Percentiles rank a stretch among this genome's conserved stretches.
Evolutionary conservation across 2,888 invertebrate genomes (phyloP).

Genomic region (Yponomeuta cagnagella): DNA sequence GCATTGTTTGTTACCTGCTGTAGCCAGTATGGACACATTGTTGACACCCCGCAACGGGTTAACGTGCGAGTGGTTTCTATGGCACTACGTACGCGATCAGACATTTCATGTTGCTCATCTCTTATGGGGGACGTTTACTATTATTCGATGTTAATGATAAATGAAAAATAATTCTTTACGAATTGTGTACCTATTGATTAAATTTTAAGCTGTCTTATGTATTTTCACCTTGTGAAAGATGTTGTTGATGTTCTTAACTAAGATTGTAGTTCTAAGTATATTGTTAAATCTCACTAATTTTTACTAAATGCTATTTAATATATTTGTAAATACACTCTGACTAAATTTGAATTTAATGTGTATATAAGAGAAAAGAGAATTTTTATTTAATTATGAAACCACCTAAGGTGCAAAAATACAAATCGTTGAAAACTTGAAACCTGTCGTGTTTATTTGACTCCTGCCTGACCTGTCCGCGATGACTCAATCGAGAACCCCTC

Average conservation of each 20-base stretch:
- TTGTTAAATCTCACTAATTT: slow-evolving; percentile 76
- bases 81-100: slow-evolving; percentile 5
- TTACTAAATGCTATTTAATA: slow-evolving; percentile 76
- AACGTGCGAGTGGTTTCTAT: background rate
- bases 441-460: slow-evolving; percentile 8
- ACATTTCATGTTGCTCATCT: slow-evolving; percentile 40
- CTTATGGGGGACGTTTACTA: slow-evolving; percentile 36
- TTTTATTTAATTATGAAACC: slow-evolving; percentile 71
- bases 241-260: slow-evolving; percentile 70
- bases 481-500: background rate
- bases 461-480: slow-evolving; percentile 23
- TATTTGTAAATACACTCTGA: slow-evolving; percentile 77
- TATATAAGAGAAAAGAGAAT: slow-evolving; percentile 69
- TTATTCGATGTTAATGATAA: slow-evolving; percentile 46
- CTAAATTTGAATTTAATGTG: slow-evolving; percentile 75
- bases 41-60: slow-evolving; percentile 4
- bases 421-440: slow-evolving; percentile 67
- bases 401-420: slow-evolving; percentile 74
- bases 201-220: slow-evolving; percentile 54
- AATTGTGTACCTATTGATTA: slow-evolving; percentile 50
- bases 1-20: slow-evolving; percentile 29
- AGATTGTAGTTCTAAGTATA: slow-evolving; percentile 52
- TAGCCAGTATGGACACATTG: slow-evolving; percentile 10
- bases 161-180: slow-evolving; percentile 52
- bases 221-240: slow-evolving; percentile 67